Conservation (phyloP, 35 echinoderm and acorn worm species). For the Hemicentrotus pulcherrimus region DNA sequence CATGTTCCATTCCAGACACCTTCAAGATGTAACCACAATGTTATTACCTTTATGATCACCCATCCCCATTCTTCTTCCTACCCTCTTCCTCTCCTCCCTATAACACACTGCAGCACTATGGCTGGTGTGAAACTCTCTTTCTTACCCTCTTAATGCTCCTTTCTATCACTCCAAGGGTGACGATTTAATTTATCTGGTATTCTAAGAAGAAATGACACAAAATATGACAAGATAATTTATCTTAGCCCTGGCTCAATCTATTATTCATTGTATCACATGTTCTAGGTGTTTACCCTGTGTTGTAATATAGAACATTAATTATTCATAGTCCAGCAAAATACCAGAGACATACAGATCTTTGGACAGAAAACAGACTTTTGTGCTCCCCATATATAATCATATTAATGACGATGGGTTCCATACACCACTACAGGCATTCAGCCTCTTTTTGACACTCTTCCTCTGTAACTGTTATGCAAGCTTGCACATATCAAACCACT, state of each 20-base stretch:
- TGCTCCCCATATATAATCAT: not conserved
- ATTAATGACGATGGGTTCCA: not conserved
- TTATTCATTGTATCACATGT: conserved; percentile 24
- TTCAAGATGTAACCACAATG: not conserved
- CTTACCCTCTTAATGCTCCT: not conserved
- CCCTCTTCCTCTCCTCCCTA: not conserved
- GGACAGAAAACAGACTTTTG: not conserved
- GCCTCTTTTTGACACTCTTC: no score
- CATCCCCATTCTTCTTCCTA: not conserved
- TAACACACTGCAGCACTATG: not conserved
- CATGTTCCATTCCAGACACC: not conserved
- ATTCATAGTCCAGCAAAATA: not conserved
- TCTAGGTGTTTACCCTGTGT: not conserved
- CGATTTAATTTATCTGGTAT: conserved; percentile 39
- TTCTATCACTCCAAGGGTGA: conserved; percentile 12
- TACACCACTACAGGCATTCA: no score
- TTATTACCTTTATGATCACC: no score
- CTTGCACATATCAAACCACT: no score
- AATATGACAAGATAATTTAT: conserved; percentile 11
- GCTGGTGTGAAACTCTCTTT: not conserved
- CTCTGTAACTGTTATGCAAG: no score
- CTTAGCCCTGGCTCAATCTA: not conserved
- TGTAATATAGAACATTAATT: conserved; percentile 1
- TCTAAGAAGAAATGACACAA: conserved; percentile 37
- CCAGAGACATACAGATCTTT: not conserved